phyloP scores from a whole-genome alignment of 2,113 vertebrate genomes.

The Prochilodus magdalenae region DNA sequence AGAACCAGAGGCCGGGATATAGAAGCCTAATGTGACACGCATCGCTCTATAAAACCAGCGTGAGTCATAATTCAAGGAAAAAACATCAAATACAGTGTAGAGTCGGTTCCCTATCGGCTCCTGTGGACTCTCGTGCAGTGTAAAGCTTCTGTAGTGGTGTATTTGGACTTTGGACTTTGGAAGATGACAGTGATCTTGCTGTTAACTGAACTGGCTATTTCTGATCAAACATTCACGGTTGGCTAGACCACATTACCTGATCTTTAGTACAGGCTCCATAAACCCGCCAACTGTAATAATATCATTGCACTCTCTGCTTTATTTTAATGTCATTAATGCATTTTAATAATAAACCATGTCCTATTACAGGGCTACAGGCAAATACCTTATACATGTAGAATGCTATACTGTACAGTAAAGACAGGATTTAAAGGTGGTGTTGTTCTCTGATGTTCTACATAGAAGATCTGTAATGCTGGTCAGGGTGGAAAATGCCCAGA shows the following conservation, averaged over 20 bases:
- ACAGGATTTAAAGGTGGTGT: too few species aligned
- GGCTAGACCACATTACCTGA: background rate
- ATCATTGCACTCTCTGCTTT: background rate
- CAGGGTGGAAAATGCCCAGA: too few species aligned
- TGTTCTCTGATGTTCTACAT: too few species aligned
- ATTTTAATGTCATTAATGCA: background rate
- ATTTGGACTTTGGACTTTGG: constrained; percentile 72
- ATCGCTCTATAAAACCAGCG: background rate
- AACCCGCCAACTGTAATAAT: background rate
- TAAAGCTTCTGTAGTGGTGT: constrained; percentile 61
- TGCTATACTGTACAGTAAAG: too few species aligned
- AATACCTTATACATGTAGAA: background rate
- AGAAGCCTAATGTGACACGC: background rate
- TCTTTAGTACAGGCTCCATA: background rate
- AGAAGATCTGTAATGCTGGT: too few species aligned
- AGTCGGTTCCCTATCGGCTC: background rate
- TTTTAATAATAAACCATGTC: background rate
- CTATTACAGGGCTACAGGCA: background rate
- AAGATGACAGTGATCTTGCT: constrained; percentile 60
- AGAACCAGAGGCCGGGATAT: constrained; percentile 1
- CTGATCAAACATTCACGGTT: constrained; percentile 20
- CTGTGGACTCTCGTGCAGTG: constrained; percentile 46
- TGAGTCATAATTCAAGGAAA: background rate
- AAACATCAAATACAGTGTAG: background rate
- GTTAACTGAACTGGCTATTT: constrained; percentile 26